These are phyloP conservation scores for Uria aalge DNA, from an alignment of 2,113 vertebrate genomes.

Conservation along the genomic window DNA sequence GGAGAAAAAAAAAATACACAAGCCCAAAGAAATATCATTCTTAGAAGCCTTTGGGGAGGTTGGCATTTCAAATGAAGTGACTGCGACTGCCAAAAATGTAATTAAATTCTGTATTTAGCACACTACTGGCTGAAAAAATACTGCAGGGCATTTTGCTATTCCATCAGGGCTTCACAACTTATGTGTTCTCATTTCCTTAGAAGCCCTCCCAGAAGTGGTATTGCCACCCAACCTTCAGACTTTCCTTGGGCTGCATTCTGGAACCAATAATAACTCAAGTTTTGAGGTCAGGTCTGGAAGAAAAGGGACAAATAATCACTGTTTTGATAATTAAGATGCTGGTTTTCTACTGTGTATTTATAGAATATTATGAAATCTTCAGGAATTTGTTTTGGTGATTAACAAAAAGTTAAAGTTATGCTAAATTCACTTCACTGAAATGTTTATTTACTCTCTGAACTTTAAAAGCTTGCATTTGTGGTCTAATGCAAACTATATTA, in stretches of 20 bases:
- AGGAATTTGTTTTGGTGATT: background rate
- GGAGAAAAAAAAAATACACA: background rate
- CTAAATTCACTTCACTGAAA: background rate
- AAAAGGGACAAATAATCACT: background rate
- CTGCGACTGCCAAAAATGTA: background rate
- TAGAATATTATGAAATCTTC: background rate
- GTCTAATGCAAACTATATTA: background rate
- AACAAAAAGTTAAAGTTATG: background rate
- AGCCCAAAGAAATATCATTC: background rate
- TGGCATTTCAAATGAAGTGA: background rate
- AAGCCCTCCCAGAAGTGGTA: background rate
- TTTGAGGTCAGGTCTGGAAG: background rate
- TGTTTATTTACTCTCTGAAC: background rate
- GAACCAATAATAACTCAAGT: background rate
- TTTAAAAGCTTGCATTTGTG: background rate
- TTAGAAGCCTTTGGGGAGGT: background rate
- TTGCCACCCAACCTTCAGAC: background rate
- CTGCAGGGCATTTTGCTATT: background rate
- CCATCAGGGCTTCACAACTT: background rate
- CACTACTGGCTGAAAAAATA: background rate
- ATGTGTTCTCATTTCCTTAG: background rate
- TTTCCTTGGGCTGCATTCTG: background rate
- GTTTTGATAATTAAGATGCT: background rate
- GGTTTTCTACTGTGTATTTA: background rate
- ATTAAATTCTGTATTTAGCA: conserved; percentile 2